Evolutionary conservation across 2,888 invertebrate genomes (phyloP).

Genomic region (Muschampia staudingeri): DNA sequence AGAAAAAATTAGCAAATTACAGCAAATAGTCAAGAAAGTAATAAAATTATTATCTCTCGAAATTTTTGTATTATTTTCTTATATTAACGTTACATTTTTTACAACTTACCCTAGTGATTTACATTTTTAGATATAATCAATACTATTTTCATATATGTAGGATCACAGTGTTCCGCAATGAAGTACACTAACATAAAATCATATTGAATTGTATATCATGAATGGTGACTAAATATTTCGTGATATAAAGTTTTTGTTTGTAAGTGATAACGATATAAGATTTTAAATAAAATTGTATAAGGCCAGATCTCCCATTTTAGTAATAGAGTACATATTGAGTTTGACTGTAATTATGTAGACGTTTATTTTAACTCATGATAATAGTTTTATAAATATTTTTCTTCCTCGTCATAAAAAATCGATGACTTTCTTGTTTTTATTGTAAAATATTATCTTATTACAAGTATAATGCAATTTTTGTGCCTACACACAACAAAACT

Average conservation of each 20-base stretch:
- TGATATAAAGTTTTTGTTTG: slow-evolving; percentile 1
- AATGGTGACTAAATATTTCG: slow-evolving; percentile 26
- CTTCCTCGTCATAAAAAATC: slow-evolving; percentile 15
- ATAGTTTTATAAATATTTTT: slow-evolving; percentile 23
- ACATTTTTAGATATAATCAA: slow-evolving; percentile 28
- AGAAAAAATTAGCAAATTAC: background rate
- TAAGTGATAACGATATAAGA: slow-evolving; percentile 26
- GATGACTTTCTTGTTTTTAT: background rate
- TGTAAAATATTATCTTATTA: background rate
- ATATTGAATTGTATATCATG: background rate
- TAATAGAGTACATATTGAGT: slow-evolving; percentile 71
- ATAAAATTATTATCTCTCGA: background rate
- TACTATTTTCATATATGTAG: slow-evolving; percentile 9
- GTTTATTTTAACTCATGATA: slow-evolving; percentile 41
- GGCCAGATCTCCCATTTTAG: slow-evolving; percentile 74
- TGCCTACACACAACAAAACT: background rate
- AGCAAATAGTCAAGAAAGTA: background rate
- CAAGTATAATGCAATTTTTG: background rate
- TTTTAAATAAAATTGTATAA: slow-evolving; percentile 46
- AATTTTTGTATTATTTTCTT: slow-evolving; percentile 7
- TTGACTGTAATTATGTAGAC: slow-evolving; percentile 61
- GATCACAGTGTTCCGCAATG: background rate
- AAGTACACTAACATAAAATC: too few relatives aligned
- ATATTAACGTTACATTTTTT: slow-evolving; percentile 18
- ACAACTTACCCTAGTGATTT: slow-evolving; percentile 15